Percentiles rank a stretch among this genome's conserved stretches.
These are phyloP conservation scores for Capreolus pygargus DNA, from an alignment of 2,113 vertebrate genomes.

Conservation along the genomic window DNA sequence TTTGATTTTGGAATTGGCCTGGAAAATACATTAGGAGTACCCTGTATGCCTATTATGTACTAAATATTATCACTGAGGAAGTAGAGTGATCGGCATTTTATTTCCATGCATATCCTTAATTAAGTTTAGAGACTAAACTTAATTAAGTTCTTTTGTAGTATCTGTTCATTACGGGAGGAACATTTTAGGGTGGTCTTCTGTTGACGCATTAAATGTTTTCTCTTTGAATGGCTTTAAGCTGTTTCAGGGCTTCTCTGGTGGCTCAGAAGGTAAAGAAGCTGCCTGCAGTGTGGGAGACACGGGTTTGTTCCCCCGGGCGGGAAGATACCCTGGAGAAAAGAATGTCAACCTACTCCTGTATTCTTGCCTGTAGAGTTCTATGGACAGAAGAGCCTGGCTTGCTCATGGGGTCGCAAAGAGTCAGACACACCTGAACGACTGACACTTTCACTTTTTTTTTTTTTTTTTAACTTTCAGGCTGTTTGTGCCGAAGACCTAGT, in stretches of 20 bases:
- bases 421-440: neutral
- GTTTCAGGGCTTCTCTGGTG: neutral
- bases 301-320: neutral
- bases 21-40: neutral
- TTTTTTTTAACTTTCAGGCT: neutral
- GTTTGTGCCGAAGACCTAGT: neutral
- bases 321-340: neutral
- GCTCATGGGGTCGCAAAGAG: neutral
- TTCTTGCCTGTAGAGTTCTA: neutral
- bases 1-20: conserved; percentile 35
- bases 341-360: neutral
- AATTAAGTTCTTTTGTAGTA: neutral
- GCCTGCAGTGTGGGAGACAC: neutral
- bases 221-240: neutral
- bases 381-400: neutral
- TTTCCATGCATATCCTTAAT: neutral
- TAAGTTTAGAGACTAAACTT: neutral
- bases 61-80: neutral
- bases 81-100: neutral
- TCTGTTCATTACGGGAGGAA: neutral
- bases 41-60: neutral
- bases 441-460: neutral
- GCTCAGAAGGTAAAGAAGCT: neutral
- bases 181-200: conserved; percentile 8
- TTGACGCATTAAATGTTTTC: conserved; percentile 27